phyloP scores from a whole-genome alignment of 2,888 invertebrate genomes.

The Selenia dentaria region DNA sequence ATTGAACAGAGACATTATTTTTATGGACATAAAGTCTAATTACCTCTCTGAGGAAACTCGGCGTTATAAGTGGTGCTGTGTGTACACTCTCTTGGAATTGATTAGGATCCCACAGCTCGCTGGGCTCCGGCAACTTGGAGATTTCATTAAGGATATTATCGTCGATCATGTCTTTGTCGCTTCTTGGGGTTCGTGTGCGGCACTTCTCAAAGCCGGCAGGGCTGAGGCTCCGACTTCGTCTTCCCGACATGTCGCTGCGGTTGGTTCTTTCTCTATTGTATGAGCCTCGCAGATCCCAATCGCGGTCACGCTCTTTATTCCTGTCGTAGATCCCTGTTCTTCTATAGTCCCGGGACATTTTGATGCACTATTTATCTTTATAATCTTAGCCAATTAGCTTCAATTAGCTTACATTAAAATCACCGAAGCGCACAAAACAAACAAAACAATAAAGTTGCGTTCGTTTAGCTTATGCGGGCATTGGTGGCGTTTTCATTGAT shows the following conservation, averaged over 20 bases:
- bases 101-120: not conserved
- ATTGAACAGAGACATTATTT: no score
- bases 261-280: not conserved
- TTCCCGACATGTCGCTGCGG: not conserved
- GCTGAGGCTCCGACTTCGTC: not conserved
- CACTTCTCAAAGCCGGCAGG: not conserved
- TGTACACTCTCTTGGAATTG: not conserved
- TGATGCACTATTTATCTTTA: no score
- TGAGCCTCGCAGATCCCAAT: not conserved
- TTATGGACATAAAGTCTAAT: no score
- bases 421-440: no score
- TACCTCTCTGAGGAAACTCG: not conserved
- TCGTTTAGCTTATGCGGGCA: no score
- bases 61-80: not conserved
- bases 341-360: not conserved
- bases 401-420: no score
- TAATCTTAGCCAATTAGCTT: no score
- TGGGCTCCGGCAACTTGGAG: not conserved
- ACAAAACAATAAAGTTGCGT: no score
- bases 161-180: not conserved
- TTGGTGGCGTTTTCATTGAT: no score
- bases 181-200: not conserved
- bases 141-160: conserved; percentile 3
- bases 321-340: not conserved
- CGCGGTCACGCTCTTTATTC: not conserved